These are phyloP conservation scores for Coregonus suidteri DNA, from an alignment of 2,797 vertebrate species.

Conservation along the genomic window DNA sequence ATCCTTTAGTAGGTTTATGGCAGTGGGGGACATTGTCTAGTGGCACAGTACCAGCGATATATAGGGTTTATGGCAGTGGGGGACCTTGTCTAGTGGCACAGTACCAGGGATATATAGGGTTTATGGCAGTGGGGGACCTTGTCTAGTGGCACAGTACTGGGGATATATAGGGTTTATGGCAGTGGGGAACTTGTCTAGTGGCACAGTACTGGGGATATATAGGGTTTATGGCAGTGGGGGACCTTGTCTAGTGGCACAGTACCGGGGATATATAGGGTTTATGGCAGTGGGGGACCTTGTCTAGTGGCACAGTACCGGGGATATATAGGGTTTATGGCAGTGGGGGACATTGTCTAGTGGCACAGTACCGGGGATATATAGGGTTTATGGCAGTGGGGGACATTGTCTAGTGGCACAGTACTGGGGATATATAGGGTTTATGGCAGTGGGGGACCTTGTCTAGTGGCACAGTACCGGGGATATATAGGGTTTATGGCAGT, in stretches of 20 bases:
- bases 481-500: conserved; percentile 19
- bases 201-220: too few species aligned
- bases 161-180: conserved; percentile 18
- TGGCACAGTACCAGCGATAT: conserved; percentile 11
- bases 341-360: conserved; percentile 6
- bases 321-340: conserved; percentile 19
- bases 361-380: background rate
- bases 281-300: background rate
- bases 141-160: conserved; percentile 9
- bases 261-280: conserved; percentile 23
- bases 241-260: conserved; percentile 15
- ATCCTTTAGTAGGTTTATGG: conserved; percentile 14
- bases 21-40: background rate
- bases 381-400: background rate
- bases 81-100: conserved; percentile 12
- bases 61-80: conserved; percentile 17
- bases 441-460: background rate
- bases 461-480: conserved; percentile 9
- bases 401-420: conserved; percentile 13
- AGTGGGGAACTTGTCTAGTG: background rate
- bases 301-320: conserved; percentile 9
- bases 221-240: too few species aligned
- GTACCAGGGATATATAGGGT: conserved; percentile 11
- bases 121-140: conserved; percentile 11
- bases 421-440: conserved; percentile 23